phyloP scores from a whole-genome alignment of 2,113 vertebrate species.

The Promerops cafer region DNA sequence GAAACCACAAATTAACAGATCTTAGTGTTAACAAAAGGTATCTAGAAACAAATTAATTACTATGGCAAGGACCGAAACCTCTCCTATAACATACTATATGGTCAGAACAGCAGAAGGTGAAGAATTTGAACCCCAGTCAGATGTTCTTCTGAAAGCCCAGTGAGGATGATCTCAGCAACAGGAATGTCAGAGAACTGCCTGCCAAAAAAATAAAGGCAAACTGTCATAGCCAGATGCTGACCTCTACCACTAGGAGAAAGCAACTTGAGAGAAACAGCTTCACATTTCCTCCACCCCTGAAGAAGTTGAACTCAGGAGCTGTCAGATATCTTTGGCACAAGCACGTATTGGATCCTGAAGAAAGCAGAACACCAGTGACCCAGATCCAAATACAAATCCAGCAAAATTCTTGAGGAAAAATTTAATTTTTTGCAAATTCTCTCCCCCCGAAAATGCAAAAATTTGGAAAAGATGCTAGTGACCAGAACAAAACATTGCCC shows the following conservation, averaged over 20 bases:
- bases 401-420: neutral
- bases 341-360: neutral
- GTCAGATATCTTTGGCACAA: neutral
- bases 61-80: neutral
- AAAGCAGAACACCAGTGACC: neutral
- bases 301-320: neutral
- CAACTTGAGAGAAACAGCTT: neutral
- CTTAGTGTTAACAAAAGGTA: neutral
- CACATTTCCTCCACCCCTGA: neutral
- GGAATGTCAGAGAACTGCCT: constrained; percentile 2
- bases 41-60: neutral
- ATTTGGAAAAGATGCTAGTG: neutral
- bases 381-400: neutral
- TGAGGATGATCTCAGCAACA: constrained; percentile 18
- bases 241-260: neutral
- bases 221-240: constrained; percentile 2
- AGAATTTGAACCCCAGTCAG: neutral
- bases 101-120: neutral
- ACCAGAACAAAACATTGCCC: neutral
- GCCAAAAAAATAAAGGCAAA: neutral
- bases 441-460: neutral
- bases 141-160: constrained; percentile 12
- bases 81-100: neutral
- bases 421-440: neutral
- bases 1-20: neutral